These are phyloP conservation scores for Drosophila triauraria DNA, from an alignment of 1,140 invertebrate genomes.

Conservation along the genomic window DNA sequence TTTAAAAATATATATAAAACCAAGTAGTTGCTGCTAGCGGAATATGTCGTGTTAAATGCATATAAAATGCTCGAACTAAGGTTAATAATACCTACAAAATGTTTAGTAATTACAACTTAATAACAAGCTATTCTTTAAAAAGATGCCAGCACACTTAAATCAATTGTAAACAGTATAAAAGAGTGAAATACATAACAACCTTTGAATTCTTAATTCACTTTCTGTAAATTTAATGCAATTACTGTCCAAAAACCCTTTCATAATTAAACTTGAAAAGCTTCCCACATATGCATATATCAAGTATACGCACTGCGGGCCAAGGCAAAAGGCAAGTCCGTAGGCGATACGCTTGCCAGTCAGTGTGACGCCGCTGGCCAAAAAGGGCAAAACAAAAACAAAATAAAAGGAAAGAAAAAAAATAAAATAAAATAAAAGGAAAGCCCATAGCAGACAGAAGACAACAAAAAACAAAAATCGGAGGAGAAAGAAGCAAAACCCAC, in stretches of 20 bases:
- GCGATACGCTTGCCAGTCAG: conserved; percentile 59
- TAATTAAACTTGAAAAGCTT: conserved; percentile 2
- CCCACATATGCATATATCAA: conserved; percentile 19
- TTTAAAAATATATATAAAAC: background rate
- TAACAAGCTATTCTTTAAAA: background rate
- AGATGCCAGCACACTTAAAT: background rate
- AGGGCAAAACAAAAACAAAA: conserved; percentile 10
- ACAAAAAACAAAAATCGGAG: conserved; percentile 43
- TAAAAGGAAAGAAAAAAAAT: conserved; percentile 8
- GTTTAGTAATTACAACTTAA: background rate
- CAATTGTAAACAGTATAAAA: too few species aligned
- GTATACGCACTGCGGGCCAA: conserved; percentile 34
- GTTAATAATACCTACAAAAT: background rate
- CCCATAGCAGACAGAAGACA: conserved; percentile 25
- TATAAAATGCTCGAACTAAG: background rate
- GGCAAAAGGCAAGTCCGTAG: conserved; percentile 11
- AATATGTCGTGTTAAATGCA: background rate
- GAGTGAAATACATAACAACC: too few species aligned
- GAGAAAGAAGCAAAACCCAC: conserved; percentile 40
- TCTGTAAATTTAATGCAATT: background rate
- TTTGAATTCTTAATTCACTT: background rate
- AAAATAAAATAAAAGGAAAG: conserved; percentile 8
- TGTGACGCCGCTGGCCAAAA: conserved; percentile 54
- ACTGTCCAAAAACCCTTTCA: background rate
- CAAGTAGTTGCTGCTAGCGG: background rate